Base-by-base conservation (phyloP, 2,888 invertebrate species). In the Prosapia bicincta region DNA sequence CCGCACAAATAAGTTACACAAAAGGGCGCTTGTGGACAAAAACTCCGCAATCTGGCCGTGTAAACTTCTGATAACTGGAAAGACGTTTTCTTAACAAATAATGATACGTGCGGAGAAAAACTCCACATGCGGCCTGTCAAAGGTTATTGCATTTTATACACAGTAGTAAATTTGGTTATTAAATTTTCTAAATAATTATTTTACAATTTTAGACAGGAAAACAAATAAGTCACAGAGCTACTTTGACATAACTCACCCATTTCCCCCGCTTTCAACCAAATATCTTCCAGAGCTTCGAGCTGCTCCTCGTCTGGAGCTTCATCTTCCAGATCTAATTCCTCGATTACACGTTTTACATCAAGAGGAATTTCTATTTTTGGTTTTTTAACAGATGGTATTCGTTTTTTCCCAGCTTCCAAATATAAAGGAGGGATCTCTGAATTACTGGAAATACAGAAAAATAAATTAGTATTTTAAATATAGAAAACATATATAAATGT, bases 181-280 rank as follows among this genome's bases (percentile, higher is more conserved):
- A n/a, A n/a, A n/a, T n/a, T n/a, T n/a, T n/a, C n/a, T n/a, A n/a
- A n/a, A n/a, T n/a, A n/a, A n/a, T n/a, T n/a, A n/a, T n/a, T n/a
- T n/a, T n/a, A n/a, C n/a, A n/a, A n/a, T n/a, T n/a, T n/a, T n/a
- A n/a, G n/a, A n/a, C n/a, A n/a, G n/a, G n/a, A n/a, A n/a, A n/a
- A n/a, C n/a, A n/a, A n/a, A n/a, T n/a, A n/a, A n/a, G n/a, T n/a
- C n/a, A n/a, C n/a, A n/a, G n/a, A n/a, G n/a, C n/a, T n/a, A n/a
- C n/a, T n/a, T n/a, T n/a, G n/a, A n/a, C n/a, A n/a, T n/a, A 6
- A 79, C 82, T 83, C 83, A 89, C 88, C 92, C 85, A 93, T 92
- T 85, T 93, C 93, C 69, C 92, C 93, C 32, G 93, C 93, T 85
- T 93, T 93, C 13, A 92, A 82, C 92, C 93, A 93, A 80, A 93